Evolutionary conservation across 2,888 invertebrate species (phyloP).

Genomic region (Archips crataeganus): DNA sequence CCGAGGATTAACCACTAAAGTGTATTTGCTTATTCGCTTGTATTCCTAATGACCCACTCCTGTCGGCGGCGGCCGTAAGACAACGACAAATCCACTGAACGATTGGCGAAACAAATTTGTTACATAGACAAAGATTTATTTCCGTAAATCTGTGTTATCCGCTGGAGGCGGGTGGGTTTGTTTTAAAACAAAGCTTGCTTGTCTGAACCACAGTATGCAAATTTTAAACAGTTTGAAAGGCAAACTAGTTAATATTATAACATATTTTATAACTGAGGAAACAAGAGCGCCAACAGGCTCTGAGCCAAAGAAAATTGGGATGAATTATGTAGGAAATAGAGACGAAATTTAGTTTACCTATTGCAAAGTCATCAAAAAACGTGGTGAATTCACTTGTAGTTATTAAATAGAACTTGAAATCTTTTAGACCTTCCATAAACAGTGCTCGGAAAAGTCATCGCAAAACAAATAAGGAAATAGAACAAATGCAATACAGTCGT

Average conservation of each 20-base stretch:
- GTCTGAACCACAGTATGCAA: slow-evolving; percentile 1
- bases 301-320: no score
- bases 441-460: no score
- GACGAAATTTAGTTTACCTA: background rate
- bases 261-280: no score
- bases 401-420: no score
- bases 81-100: slow-evolving; percentile 53
- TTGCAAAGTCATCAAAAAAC: no score
- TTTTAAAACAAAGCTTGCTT: slow-evolving; percentile 38
- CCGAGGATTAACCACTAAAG: slow-evolving; percentile 1
- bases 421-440: no score
- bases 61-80: slow-evolving; percentile 44
- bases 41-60: slow-evolving; percentile 28
- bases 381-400: no score
- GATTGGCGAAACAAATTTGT: slow-evolving; percentile 55
- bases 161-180: slow-evolving; percentile 40
- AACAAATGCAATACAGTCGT: no score
- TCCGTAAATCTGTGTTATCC: slow-evolving; percentile 45
- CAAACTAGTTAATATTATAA: no score
- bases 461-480: no score
- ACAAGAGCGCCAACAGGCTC: no score
- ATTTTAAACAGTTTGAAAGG: slow-evolving; percentile 17
- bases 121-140: slow-evolving; percentile 55
- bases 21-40: background rate
- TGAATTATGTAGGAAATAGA: no score